These are phyloP conservation scores for Kryphioiulus occultus DNA, from an alignment of 2,888 invertebrate genomes.

Conservation along the genomic window DNA sequence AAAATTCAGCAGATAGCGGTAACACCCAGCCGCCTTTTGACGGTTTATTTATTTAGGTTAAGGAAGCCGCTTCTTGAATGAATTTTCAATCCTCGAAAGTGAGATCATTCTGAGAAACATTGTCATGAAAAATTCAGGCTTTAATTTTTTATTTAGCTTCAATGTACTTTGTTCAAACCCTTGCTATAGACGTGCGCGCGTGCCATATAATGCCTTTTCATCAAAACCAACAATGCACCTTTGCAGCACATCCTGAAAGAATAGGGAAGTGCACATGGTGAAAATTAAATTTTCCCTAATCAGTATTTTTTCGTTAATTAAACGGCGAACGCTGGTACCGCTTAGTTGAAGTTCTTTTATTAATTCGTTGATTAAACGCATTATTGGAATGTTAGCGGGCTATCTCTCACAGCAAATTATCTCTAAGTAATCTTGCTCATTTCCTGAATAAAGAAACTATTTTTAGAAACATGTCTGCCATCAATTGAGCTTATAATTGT, in stretches of 20 bases:
- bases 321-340: no score
- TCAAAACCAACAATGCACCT: neutral
- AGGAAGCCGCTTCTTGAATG: neutral
- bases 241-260: neutral
- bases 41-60: neutral
- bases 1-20: neutral
- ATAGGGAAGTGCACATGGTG: no score
- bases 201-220: neutral
- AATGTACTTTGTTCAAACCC: neutral
- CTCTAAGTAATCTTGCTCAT: no score
- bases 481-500: no score
- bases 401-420: no score
- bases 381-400: no score
- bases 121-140: neutral
- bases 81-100: neutral
- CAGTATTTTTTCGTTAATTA: no score
- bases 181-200: neutral
- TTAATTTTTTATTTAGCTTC: neutral
- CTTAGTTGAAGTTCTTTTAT: no score
- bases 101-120: neutral
- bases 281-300: no score
- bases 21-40: neutral
- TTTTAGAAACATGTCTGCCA: no score
- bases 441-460: no score
- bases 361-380: no score